phyloP scores from a whole-genome alignment of 2,888 invertebrate species.

The Microctonus aethiopoides region DNA sequence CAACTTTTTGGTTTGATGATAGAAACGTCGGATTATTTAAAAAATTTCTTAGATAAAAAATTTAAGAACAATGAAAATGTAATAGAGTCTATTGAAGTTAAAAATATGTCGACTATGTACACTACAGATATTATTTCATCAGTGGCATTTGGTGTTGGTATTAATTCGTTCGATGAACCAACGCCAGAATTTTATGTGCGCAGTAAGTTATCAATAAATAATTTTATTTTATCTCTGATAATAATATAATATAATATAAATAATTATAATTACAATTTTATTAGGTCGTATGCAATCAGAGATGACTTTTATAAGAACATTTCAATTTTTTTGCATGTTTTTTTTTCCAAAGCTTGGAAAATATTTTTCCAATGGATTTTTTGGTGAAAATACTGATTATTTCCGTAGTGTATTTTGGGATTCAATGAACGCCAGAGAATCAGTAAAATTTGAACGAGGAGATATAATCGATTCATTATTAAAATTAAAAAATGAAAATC shows the following conservation, averaged over 20 bases:
- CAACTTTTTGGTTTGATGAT: conserved; percentile 66
- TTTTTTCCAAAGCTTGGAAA: conserved; percentile 50
- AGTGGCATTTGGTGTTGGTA: conserved; percentile 54
- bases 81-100: conserved; percentile 37
- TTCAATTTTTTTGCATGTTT: conserved; percentile 43
- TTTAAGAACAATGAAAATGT: conserved; percentile 12
- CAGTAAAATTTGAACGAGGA: conserved; percentile 49
- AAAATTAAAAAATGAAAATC: conserved; percentile 50
- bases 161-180: conserved; percentile 50
- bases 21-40: conserved; percentile 56
- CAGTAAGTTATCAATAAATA: conserved; percentile 42
- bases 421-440: conserved; percentile 52
- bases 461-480: conserved; percentile 55
- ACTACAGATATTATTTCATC: conserved; percentile 55
- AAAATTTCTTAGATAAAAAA: conserved; percentile 39
- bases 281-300: conserved; percentile 33
- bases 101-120: conserved; percentile 44
- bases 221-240: neutral
- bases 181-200: conserved; percentile 47
- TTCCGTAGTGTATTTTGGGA: conserved; percentile 57
- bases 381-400: conserved; percentile 45
- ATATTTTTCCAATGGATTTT: conserved; percentile 29
- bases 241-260: neutral
- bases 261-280: neutral
- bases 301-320: conserved; percentile 9